Percentiles rank a stretch among this genome's conserved stretches.
phyloP scores from a whole-genome alignment of 2,113 vertebrate species.

The Cavia aperea region DNA sequence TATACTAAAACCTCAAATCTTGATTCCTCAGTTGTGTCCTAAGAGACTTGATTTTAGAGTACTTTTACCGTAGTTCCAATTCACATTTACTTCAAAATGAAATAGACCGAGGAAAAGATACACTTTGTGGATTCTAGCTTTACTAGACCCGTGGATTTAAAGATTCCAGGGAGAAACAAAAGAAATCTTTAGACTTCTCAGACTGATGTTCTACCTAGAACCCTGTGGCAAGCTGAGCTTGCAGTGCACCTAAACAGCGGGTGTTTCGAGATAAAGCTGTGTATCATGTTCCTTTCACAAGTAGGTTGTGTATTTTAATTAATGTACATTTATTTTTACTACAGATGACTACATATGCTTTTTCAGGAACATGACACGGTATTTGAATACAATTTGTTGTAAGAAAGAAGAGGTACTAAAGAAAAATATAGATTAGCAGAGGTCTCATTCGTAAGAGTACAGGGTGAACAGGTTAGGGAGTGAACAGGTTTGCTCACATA shows the following conservation, averaged over 20 bases:
- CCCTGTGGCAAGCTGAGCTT: background rate
- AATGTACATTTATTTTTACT: background rate
- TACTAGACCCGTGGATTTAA: background rate
- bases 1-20: background rate
- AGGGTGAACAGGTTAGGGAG: background rate
- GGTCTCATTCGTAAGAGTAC: too few relatives aligned
- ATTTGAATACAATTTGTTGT: background rate
- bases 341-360: background rate
- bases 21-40: background rate
- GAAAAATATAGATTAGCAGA: background rate
- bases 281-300: background rate
- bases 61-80: background rate
- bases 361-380: background rate
- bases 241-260: background rate
- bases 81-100: background rate
- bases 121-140: background rate
- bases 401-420: background rate
- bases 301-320: background rate
- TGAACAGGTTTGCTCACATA: rapidly evolving
- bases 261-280: background rate
- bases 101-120: background rate
- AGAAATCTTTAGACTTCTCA: background rate
- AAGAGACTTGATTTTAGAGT: background rate
- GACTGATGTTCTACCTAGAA: background rate
- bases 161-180: background rate